A percentile compares a stretch with the other conserved stretches of the same genome.
These are phyloP conservation scores for Gallinago undulata DNA, from an alignment of 2,113 vertebrate species.

Conservation along the genomic window DNA sequence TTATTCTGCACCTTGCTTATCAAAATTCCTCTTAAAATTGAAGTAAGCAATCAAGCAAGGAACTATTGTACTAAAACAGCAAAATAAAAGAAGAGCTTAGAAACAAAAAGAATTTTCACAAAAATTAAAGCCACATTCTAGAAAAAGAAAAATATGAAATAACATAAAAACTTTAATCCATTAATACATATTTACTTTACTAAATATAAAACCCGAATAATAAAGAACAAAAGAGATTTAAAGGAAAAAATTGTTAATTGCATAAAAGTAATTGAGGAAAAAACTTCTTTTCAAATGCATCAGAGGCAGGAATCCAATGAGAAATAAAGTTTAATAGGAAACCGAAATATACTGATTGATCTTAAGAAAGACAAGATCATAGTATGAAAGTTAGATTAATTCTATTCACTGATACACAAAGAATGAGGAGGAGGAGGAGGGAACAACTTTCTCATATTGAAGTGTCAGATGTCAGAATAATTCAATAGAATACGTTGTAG, in stretches of 20 bases:
- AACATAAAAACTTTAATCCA: neutral
- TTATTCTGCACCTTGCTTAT: neutral
- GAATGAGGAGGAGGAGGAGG: neutral
- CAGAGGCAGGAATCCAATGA: neutral
- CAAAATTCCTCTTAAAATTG: neutral
- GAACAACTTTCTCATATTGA: neutral
- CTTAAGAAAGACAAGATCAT: neutral
- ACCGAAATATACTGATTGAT: neutral
- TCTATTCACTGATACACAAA: neutral
- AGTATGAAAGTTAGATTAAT: neutral
- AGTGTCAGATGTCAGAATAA: neutral
- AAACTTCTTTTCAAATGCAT: neutral
- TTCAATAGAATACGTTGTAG: neutral
- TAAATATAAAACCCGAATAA: neutral
- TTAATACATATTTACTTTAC: neutral
- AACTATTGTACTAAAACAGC: neutral
- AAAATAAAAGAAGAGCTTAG: neutral
- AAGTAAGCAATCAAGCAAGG: neutral
- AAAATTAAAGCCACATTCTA: neutral
- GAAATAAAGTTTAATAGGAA: neutral
- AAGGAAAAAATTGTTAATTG: neutral
- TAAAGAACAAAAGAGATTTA: neutral
- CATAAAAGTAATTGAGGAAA: neutral
- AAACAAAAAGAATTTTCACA: neutral
- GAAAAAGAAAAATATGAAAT: neutral